Base-by-base conservation (phyloP, 2,113 vertebrate species). In the Barnardius zonarius region DNA sequence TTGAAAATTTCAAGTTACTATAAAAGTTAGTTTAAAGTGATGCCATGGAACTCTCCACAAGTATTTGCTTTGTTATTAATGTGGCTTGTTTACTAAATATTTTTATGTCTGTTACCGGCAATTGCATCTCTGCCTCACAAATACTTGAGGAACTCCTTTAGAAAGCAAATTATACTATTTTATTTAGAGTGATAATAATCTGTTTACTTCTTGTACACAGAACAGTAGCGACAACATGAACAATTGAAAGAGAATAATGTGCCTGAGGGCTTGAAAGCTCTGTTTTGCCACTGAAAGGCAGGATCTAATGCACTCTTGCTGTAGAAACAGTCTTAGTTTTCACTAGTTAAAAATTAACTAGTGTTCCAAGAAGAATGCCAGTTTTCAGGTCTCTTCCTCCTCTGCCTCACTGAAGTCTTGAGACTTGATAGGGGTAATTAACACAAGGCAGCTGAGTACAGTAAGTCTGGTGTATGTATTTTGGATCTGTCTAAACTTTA, bases 301-400 rank as follows among this genome's bases (percentile, higher is more conserved):
- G 39, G 43, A 81, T 88, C 43, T 83, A 94, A 91, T 79, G 46
- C 16, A 57, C 19, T 95, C 61, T 78, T 88, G 13, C 16, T 83
- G 15, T 63, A 83, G 69, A 90, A 83, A 84, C 20, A 80, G n/a
- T 55, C 43, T 82, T 78, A 54, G 44, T 86, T 88, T 78, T 81
- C 48, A 72, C 5, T 13, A 57, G 69, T 91, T 95, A 94, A 90
- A 93, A 92, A 95, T 94, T 85, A 95, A 88, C 86, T 43, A 76
- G 10, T 84, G 48, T 92, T 93, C 69, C 66, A 88, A 90, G 61
- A 83, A 81, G 64, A 86, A 88, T 62, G 86, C 33, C 8, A 69
- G 6, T 90, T 93, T 86, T 75, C 57, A 84, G 18, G 18, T 79
- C 93, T 82, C 14, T 28, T 93, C 6, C 30, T 81, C 51, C 67